These are phyloP conservation scores for Noctua pronuba DNA, from an alignment of 2,888 invertebrate species.

Conservation along the genomic window DNA sequence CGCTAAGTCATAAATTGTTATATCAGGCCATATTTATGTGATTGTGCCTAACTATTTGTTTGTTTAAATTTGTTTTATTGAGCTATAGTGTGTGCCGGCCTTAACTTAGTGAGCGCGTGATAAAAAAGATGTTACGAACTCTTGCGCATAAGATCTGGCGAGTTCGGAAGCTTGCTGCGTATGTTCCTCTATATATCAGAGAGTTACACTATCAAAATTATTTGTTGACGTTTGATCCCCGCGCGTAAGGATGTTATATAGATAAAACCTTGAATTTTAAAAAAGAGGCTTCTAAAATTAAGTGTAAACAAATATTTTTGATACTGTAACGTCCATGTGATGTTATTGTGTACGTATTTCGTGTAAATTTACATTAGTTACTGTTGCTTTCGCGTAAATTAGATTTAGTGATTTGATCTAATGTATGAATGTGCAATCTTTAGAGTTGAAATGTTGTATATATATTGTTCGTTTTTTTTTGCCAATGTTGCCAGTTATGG, in stretches of 20 bases:
- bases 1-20: slow-evolving; percentile 67
- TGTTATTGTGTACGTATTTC: slow-evolving; percentile 56
- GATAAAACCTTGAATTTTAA: slow-evolving; percentile 21
- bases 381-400: slow-evolving; percentile 64
- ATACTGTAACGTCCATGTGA: slow-evolving; percentile 56
- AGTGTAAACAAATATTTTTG: slow-evolving; percentile 65
- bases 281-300: slow-evolving; percentile 56
- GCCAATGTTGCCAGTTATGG: slow-evolving; percentile 64
- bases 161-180: slow-evolving; percentile 36
- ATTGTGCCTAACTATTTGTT: slow-evolving; percentile 55
- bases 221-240: slow-evolving; percentile 53
- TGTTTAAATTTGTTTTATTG: slow-evolving; percentile 58
- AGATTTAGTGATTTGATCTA: slow-evolving; percentile 54
- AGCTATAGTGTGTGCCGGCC: slow-evolving; percentile 64
- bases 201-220: slow-evolving; percentile 44
- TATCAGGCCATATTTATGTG: slow-evolving; percentile 46
- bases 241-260: neutral
- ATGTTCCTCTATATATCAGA: slow-evolving; percentile 44
- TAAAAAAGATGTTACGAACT: slow-evolving; percentile 7
- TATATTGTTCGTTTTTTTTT: slow-evolving; percentile 57
- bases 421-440: slow-evolving; percentile 61
- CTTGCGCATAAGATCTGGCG: slow-evolving; percentile 15
- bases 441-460: slow-evolving; percentile 63
- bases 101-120: slow-evolving; percentile 36
- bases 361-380: slow-evolving; percentile 63